These are phyloP conservation scores for Hypomecis punctinalis DNA, from an alignment of 2,888 invertebrate species.

Conservation along the genomic window DNA sequence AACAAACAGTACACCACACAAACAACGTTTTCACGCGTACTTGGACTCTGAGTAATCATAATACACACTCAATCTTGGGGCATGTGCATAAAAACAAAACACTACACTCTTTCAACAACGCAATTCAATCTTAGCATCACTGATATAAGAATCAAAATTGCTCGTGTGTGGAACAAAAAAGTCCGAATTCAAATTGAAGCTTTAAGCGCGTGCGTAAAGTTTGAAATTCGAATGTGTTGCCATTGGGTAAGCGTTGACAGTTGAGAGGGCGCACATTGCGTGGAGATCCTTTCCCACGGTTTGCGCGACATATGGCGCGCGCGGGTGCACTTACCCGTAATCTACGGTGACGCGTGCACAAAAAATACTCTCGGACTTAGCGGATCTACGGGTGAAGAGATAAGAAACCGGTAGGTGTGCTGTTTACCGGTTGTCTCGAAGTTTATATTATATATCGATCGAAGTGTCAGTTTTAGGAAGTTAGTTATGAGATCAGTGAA, in stretches of 20 bases:
- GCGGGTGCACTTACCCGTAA: slow-evolving; percentile 74
- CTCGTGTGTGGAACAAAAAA: slow-evolving; percentile 15
- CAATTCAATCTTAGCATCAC: slow-evolving; percentile 8
- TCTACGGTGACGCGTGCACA: slow-evolving; percentile 81
- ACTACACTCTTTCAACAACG: background rate
- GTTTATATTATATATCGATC: background rate
- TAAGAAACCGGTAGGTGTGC: slow-evolving; percentile 56
- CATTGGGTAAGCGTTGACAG: slow-evolving; percentile 60
- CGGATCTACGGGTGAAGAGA: slow-evolving; percentile 75
- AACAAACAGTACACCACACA: slow-evolving; percentile 58
- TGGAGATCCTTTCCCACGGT: slow-evolving; percentile 80
- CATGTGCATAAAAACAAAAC: slow-evolving; percentile 64
- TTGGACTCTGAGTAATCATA: slow-evolving; percentile 68
- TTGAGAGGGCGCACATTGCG: slow-evolving; percentile 78
- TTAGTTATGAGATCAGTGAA: too few species aligned
- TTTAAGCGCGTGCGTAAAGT: slow-evolving; percentile 40
- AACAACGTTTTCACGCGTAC: slow-evolving; percentile 68
- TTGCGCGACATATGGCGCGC: slow-evolving; percentile 83
- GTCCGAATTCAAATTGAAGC: slow-evolving; percentile 52
- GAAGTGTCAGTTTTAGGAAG: too few species aligned
- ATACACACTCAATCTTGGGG: slow-evolving; percentile 70
- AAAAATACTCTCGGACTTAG: slow-evolving; percentile 76
- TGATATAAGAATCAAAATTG: slow-evolving; percentile 22
- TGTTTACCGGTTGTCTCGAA: slow-evolving; percentile 35
- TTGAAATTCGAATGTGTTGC: slow-evolving; percentile 48